phyloP scores from a whole-genome alignment of 2,797 vertebrate genomes.

The Fistularia tabacaria region DNA sequence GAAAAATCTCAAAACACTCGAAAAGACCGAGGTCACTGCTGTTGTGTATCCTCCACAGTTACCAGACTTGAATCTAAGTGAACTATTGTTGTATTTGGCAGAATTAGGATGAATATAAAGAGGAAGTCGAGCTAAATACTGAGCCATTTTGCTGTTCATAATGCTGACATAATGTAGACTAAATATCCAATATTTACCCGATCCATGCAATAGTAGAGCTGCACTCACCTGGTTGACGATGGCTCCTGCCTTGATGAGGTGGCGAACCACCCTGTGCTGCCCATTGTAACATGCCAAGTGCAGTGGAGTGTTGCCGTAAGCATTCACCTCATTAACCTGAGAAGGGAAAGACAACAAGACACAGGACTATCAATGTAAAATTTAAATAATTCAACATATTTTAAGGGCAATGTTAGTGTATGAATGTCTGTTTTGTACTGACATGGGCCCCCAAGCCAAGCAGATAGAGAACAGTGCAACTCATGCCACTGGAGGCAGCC shows the following conservation, averaged over 20 bases:
- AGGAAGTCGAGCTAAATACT: too few relatives aligned
- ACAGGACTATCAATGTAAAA: too few relatives aligned
- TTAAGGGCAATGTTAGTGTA: background rate
- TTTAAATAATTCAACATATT: background rate
- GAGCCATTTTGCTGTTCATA: too few relatives aligned
- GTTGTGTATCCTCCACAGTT: too few relatives aligned
- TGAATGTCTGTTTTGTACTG: constrained; percentile 46
- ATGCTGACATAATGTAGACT: too few relatives aligned
- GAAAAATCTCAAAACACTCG: too few relatives aligned
- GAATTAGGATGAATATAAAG: too few relatives aligned
- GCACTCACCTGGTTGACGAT: constrained; percentile 83
- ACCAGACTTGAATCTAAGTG: too few relatives aligned
- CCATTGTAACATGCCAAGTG: constrained; percentile 96
- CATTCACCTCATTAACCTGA: constrained; percentile 91
- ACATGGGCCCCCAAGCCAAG: constrained; percentile 91
- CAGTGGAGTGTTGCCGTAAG: constrained; percentile 91
- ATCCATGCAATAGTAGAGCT: background rate
- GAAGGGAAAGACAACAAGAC: background rate
- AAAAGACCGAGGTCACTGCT: too few relatives aligned
- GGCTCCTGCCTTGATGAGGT: constrained; percentile 90
- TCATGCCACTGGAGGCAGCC: constrained; percentile 94
- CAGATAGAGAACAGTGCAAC: constrained; percentile 91
- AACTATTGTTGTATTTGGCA: too few relatives aligned
- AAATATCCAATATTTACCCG: too few relatives aligned
- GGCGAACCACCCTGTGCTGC: constrained; percentile 93